A percentile compares a stretch with the other conserved stretches of the same genome.
Evolutionary conservation across 2,113 vertebrate species (phyloP).

Genomic region (Ammodramus savannarum): DNA sequence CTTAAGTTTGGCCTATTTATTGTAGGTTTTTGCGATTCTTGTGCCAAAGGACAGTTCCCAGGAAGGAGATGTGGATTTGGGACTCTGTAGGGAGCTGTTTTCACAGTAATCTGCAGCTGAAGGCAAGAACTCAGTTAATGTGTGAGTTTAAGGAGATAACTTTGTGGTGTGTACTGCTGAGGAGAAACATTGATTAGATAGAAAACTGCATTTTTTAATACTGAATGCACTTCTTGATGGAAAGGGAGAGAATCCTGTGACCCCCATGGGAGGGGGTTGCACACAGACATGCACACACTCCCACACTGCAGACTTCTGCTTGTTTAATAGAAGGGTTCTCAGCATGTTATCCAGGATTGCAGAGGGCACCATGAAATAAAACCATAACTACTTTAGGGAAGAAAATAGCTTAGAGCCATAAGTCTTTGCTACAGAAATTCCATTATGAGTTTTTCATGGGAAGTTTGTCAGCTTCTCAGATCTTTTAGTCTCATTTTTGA

Average conservation of each 20-base stretch:
- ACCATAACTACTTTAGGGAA: not conserved
- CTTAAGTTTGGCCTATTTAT: not conserved
- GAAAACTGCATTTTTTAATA: not conserved
- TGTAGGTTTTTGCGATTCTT: not conserved
- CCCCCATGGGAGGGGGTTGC: not conserved
- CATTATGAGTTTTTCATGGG: not conserved
- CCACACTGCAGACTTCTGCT: not conserved
- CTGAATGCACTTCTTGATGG: not conserved
- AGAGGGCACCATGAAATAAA: not conserved
- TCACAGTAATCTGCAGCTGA: not conserved
- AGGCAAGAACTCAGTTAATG: not conserved
- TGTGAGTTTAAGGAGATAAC: not conserved
- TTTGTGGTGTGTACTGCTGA: not conserved
- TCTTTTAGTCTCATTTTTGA: not conserved
- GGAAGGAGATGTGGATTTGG: not conserved
- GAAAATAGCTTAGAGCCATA: not conserved
- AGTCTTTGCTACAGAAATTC: not conserved
- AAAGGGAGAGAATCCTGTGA: not conserved
- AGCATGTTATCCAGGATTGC: not conserved
- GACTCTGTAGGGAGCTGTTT: not conserved
- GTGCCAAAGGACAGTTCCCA: not conserved
- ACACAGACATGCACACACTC: accelerated
- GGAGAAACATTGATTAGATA: not conserved
- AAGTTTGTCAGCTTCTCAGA: not conserved
- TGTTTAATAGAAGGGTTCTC: not conserved